These are phyloP conservation scores for Puma concolor DNA, from an alignment of 2,113 vertebrate genomes.

Conservation along the genomic window DNA sequence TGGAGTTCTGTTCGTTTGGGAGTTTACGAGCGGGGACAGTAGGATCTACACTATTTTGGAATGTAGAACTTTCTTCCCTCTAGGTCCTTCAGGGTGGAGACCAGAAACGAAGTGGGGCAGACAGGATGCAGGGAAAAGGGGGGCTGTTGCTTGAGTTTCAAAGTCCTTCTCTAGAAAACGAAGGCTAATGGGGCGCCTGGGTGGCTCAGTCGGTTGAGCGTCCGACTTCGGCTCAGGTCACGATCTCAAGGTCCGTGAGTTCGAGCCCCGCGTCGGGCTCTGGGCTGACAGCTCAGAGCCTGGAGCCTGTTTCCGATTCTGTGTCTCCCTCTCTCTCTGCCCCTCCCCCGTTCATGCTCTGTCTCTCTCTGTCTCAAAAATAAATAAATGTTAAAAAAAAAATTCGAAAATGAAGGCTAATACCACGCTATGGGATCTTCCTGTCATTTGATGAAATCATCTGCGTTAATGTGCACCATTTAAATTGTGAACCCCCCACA, in stretches of 20 bases:
- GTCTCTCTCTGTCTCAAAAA: too few species aligned
- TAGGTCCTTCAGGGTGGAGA: not conserved
- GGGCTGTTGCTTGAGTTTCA: too few species aligned
- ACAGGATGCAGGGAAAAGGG: rapidly evolving
- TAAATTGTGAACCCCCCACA: not conserved
- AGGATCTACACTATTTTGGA: not conserved
- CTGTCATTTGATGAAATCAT: not conserved
- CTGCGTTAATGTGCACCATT: rapidly evolving
- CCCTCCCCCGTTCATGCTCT: too few species aligned
- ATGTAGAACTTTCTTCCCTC: not conserved
- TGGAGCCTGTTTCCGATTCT: too few species aligned
- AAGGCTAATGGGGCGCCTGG: too few species aligned
- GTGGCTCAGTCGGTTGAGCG: too few species aligned
- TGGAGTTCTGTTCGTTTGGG: constrained; percentile 45
- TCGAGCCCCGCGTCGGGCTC: too few species aligned
- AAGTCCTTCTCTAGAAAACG: not conserved
- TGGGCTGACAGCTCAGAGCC: too few species aligned
- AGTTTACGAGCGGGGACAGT: not conserved
- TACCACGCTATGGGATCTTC: rapidly evolving
- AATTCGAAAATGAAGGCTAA: not conserved
- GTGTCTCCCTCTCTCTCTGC: too few species aligned
- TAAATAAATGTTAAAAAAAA: too few species aligned
- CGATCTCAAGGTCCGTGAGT: too few species aligned
- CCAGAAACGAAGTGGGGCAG: not conserved
- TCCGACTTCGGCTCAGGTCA: too few species aligned